Base-by-base conservation (phyloP, 2,888 invertebrate species). In the Agrotis exclamationis region DNA sequence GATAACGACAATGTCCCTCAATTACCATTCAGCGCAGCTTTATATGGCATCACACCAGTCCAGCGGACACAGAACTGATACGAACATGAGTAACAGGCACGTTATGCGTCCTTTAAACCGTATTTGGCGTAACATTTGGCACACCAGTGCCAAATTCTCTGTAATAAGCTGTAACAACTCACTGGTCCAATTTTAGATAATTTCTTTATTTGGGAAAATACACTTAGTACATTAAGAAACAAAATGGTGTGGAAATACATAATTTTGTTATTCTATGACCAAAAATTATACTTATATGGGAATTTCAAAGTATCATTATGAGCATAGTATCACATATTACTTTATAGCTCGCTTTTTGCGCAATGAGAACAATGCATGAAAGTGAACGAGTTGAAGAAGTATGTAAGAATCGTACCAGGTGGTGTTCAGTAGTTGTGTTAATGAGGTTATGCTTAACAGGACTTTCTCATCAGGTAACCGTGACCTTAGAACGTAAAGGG, bases 101-200 rank as follows among this genome's bases (percentile, higher is more conserved):
- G 70, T 77, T 79, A 82, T 75, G 77, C 64, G 73, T 80, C 70
- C 77, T 84, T 84, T 82, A 80, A 75, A 84, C 71, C 57, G 67
- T 71, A 80, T 83, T 83, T 84, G 84, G 84, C 83, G 73, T 63
- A 77, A 80, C 80, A 75, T 83, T 77, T 62, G 67, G 69, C 58
- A 50, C 56, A 63, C 58, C 70, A 50, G 74, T 82, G 83, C 83
- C 83, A 84, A 83, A 56, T 76, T 11, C 56, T n/a, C 9, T 66
- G 77, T 79, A 79, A 79, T 79, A 80, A 79, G 79, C 76, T 65
- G 60, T 80, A 76, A 79, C 79, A 80, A 79, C 81, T 76, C 81
- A 76, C 24, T 80, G 64, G 44, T 73, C 45, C 68, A 65, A 80
- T 79, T 76, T 76, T 33, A 57, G 51, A 63, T 51, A 2, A 66